These are phyloP conservation scores for Poeciliopsis retropinna DNA, from an alignment of 2,113 vertebrate genomes.

Conservation along the genomic window DNA sequence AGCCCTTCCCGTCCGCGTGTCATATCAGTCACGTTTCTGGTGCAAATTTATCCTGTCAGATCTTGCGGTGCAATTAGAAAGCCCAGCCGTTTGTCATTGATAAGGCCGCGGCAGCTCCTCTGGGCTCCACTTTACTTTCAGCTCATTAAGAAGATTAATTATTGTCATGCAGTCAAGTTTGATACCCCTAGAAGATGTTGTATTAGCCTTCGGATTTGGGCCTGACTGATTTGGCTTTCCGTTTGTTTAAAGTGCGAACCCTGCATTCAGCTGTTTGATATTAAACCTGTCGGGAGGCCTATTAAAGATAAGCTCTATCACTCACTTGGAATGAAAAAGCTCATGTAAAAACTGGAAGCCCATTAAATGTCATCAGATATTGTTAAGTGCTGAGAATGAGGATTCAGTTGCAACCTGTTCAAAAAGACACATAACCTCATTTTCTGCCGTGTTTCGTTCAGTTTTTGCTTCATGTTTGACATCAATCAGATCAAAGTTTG, in stretches of 20 bases:
- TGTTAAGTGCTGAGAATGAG: constrained; percentile 18
- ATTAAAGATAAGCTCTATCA: constrained; percentile 24
- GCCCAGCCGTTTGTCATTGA: constrained; percentile 70
- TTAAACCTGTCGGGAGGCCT: constrained; percentile 10
- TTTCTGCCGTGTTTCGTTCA: neutral
- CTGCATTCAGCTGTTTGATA: constrained; percentile 28
- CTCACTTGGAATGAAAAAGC: constrained; percentile 16
- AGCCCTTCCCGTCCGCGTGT: constrained; percentile 18
- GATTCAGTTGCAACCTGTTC: constrained; percentile 24
- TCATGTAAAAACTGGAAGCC: constrained; percentile 14
- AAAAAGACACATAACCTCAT: constrained; percentile 2
- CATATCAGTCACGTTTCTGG: constrained; percentile 53
- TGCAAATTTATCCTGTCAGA: constrained; percentile 73
- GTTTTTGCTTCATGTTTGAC: neutral
- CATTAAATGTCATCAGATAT: constrained; percentile 29
- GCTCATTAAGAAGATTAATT: constrained; percentile 77
- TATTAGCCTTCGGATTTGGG: constrained; percentile 33
- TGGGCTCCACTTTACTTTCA: constrained; percentile 63
- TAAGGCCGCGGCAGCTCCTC: constrained; percentile 63
- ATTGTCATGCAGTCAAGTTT: constrained; percentile 52
- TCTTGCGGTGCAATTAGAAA: constrained; percentile 74
- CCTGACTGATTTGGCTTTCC: constrained; percentile 36
- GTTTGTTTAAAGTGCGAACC: constrained; percentile 34
- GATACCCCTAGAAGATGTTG: constrained; percentile 32
- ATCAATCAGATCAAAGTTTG: constrained; percentile 56